A percentile compares a stretch with the other conserved stretches of the same genome.
Evolutionary conservation across 2,888 invertebrate genomes (phyloP).

Genomic region (Lepeophtheirus nordmannii): DNA sequence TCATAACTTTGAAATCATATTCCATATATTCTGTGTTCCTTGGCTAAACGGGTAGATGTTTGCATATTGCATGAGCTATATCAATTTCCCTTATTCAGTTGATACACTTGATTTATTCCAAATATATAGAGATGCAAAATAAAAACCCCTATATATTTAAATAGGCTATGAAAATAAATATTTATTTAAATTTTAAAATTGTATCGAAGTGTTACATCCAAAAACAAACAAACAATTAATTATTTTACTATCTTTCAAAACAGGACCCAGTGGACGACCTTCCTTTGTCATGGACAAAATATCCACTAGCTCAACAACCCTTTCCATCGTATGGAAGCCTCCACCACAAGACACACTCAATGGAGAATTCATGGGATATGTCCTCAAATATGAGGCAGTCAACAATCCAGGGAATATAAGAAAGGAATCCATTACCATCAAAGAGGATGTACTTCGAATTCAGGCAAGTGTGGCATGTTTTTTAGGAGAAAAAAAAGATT

Average conservation of each 20-base stretch:
- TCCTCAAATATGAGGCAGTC: conserved; percentile 10
- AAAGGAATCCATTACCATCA: conserved; percentile 3
- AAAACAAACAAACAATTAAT: neutral
- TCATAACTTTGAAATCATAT: too few species aligned
- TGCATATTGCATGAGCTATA: too few species aligned
- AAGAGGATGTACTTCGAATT: conserved; percentile 17
- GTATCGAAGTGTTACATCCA: neutral
- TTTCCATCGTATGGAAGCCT: conserved; percentile 17
- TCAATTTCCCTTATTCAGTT: too few species aligned
- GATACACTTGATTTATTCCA: too few species aligned
- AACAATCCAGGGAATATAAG: neutral
- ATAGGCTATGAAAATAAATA: too few species aligned
- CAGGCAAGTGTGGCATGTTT: conserved; percentile 10
- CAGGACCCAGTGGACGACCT: conserved; percentile 15
- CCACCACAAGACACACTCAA: conserved; percentile 15
- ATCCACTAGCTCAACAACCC: conserved; percentile 6
- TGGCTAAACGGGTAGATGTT: too few species aligned
- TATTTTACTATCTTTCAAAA: too few species aligned
- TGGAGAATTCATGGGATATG: conserved; percentile 22
- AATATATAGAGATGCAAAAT: too few species aligned
- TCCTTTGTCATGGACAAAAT: conserved; percentile 3
- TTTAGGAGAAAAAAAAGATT: neutral
- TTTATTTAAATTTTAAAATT: too few species aligned
- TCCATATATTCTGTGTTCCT: too few species aligned
- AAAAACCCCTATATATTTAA: too few species aligned